Evolutionary conservation across 1,140 invertebrate genomes (phyloP).

Genomic region (Gryllus bimaculatus): DNA sequence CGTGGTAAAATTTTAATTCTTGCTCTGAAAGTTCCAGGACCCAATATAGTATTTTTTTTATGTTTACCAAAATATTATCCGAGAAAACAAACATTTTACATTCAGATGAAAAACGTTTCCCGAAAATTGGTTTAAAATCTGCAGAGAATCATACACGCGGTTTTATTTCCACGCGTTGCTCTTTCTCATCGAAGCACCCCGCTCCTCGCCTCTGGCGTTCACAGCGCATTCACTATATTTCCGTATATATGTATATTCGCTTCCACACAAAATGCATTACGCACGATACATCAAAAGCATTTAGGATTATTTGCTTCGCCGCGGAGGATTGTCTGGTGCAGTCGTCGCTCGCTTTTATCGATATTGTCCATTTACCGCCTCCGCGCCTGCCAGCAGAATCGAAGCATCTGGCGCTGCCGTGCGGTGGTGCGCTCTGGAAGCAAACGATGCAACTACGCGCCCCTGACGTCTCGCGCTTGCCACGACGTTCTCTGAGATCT

Average conservation of each 20-base stretch:
- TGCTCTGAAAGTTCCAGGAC: too few species aligned
- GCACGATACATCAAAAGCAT: not conserved
- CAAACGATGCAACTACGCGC: not conserved
- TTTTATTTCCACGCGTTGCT: not conserved
- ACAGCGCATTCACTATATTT: not conserved
- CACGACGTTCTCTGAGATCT: too few species aligned
- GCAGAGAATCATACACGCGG: not conserved
- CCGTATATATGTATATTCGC: not conserved
- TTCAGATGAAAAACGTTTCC: too few species aligned
- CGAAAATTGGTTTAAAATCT: not conserved
- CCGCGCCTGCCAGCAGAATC: not conserved
- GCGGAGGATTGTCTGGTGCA: not conserved
- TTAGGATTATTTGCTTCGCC: not conserved
- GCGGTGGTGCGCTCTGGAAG: not conserved
- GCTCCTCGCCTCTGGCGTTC: not conserved
- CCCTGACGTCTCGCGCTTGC: too few species aligned
- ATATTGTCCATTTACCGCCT: not conserved
- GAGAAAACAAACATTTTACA: too few species aligned
- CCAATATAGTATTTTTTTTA: too few species aligned
- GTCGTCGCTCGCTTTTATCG: not conserved
- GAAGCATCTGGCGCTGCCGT: not conserved
- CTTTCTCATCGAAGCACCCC: not conserved
- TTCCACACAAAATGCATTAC: not conserved
- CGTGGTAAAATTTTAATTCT: too few species aligned
- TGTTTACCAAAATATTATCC: too few species aligned